A percentile compares a stretch with the other conserved stretches of the same genome.
Evolutionary conservation across 2,888 invertebrate genomes (phyloP).

Genomic region (Eurois occulta): DNA sequence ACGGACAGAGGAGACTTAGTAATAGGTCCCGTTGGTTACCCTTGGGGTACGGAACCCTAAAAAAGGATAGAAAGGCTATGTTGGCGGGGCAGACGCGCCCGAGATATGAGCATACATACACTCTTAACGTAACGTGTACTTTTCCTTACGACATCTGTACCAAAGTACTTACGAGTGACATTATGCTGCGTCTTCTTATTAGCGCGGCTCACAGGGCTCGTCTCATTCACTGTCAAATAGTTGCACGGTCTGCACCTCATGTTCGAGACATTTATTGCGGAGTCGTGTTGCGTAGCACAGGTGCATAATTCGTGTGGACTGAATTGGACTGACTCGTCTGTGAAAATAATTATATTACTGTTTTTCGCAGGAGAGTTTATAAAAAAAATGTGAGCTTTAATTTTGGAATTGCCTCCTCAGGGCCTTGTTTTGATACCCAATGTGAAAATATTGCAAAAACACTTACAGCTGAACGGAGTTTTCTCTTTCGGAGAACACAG

Average conservation of each 20-base stretch:
- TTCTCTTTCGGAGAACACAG: background rate
- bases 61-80: background rate
- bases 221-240: background rate
- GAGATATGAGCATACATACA: no score
- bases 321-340: conserved; percentile 18
- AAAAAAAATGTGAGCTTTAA: background rate
- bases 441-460: background rate
- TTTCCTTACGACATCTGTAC: background rate
- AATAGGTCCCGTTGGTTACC: no score
- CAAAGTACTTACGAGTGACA: conserved; percentile 3
- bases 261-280: rapidly evolving
- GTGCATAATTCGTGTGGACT: background rate
- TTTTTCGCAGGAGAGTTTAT: background rate
- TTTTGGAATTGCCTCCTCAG: background rate
- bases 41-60: background rate
- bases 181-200: conserved; percentile 36
- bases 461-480: no score
- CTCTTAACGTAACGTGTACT: no score
- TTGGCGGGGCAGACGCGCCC: no score
- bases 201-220: background rate
- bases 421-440: background rate
- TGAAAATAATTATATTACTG: background rate
- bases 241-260: background rate
- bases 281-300: conserved; percentile 45
- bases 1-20: no score